Conservation (phyloP, 2,888 invertebrate genomes). For the Drosophila borborema region DNA sequence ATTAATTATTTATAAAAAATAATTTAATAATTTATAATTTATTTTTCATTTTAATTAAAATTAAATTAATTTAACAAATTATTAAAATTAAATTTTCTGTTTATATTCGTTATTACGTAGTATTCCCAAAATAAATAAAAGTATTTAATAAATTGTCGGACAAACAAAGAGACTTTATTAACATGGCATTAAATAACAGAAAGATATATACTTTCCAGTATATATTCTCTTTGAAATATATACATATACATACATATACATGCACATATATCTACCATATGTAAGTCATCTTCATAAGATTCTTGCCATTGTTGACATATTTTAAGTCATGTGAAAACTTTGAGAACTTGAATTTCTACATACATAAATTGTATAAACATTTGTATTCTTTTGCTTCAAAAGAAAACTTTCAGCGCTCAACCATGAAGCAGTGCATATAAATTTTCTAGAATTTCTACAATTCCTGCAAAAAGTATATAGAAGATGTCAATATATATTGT, state of each 20-base stretch:
- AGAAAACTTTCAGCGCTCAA: background rate
- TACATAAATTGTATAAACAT: background rate
- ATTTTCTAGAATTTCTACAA: background rate
- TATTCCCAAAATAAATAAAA: too few relatives aligned
- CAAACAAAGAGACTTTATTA: too few relatives aligned
- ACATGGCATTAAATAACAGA: too few relatives aligned
- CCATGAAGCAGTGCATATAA: background rate
- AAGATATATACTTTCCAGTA: too few relatives aligned
- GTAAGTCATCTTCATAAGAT: background rate
- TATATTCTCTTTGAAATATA: background rate
- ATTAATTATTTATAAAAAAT: too few relatives aligned
- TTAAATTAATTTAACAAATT: too few relatives aligned
- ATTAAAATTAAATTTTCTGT: too few relatives aligned
- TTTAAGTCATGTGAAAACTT: background rate
- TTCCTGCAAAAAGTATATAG: background rate
- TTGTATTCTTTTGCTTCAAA: background rate
- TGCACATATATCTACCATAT: background rate
- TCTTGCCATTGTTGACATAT: background rate
- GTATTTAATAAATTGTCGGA: too few relatives aligned
- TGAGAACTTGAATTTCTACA: background rate
- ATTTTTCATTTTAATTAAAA: too few relatives aligned
- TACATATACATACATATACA: background rate
- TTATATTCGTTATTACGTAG: too few relatives aligned
- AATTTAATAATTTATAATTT: too few relatives aligned
- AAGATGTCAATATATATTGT: background rate